These are phyloP conservation scores for Fundulus diaphanus DNA, from an alignment of 2,797 vertebrate species.

Conservation along the genomic window DNA sequence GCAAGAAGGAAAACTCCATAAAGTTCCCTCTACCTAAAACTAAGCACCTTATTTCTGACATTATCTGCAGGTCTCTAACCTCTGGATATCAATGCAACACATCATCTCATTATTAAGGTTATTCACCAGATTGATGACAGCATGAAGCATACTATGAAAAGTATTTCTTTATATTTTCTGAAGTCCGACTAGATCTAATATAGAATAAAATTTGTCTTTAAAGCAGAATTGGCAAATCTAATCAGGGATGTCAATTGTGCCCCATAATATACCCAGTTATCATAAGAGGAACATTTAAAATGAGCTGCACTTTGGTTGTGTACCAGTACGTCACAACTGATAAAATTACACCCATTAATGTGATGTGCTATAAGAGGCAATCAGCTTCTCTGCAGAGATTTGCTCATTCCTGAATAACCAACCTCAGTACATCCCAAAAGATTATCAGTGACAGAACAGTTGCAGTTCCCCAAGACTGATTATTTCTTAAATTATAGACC, in stretches of 20 bases:
- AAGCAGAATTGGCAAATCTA: slow-evolving; percentile 46
- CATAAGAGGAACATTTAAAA: slow-evolving; percentile 44
- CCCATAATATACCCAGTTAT: slow-evolving; percentile 66
- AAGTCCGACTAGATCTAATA: slow-evolving; percentile 11
- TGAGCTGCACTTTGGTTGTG: slow-evolving; percentile 30
- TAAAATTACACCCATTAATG: slow-evolving; percentile 48
- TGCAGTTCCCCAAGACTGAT: slow-evolving; percentile 16
- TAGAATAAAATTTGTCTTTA: slow-evolving; percentile 11
- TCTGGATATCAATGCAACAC: slow-evolving; percentile 12
- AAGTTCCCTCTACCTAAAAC: slow-evolving; percentile 35
- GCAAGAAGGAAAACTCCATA: slow-evolving; percentile 23
- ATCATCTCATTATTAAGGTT: slow-evolving; percentile 33
- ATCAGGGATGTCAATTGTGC: slow-evolving; percentile 63
- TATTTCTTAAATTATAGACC: slow-evolving; percentile 16
- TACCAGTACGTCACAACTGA: slow-evolving; percentile 37
- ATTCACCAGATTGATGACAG: slow-evolving; percentile 19
- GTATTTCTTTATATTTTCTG: slow-evolving; percentile 23
- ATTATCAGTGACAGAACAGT: slow-evolving; percentile 19
- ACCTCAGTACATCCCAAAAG: slow-evolving; percentile 15
- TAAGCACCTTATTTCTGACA: slow-evolving; percentile 23
- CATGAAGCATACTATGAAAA: slow-evolving; percentile 4
- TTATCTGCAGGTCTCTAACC: slow-evolving; percentile 17
- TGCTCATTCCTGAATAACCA: slow-evolving; percentile 26
- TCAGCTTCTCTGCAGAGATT: slow-evolving; percentile 29
- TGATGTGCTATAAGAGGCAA: slow-evolving; percentile 15